Evolutionary conservation across 1,140 invertebrate genomes (phyloP), one percentile per base, ranked within the genome.

Genomic region (Elysia chlorotica): DNA sequence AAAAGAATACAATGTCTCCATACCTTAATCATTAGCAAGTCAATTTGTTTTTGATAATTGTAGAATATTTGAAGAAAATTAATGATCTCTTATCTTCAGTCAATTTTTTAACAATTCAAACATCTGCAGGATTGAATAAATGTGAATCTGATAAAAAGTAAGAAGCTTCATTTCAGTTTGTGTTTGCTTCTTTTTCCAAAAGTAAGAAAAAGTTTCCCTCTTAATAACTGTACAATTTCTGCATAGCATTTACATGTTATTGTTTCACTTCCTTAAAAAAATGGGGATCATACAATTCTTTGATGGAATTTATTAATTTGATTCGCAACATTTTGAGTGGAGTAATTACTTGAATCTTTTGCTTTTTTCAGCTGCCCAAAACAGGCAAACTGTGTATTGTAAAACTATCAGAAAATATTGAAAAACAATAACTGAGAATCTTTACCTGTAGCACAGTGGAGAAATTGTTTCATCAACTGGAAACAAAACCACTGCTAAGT

Each of bases 401-500:
- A 5, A 57, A 57, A 57, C 54, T 57, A 57, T 25, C n/a, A 57
- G 54, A 23, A 23, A 6, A 57, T 25, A 57, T 25, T 63, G 21
- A 30, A 25, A 36, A 35, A 5, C 2, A 65, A 35, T 65, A 35
- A 35, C n/a, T 3, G 61, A 41, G 30, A 6, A 41, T 56, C 36
- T 59, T 19, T 65, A 73, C 71, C 71, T 73, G n/a, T 71, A 71
- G 35, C 69, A 71, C 6, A 71, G 36, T 3, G 69, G 74, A 30
- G 65, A 53, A 1, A 36, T 28, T 30, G 1, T 59, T n/a, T 69
- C 61, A 54, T 79, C 74, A 17, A 74, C 73, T 53, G 75, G 75
- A 25, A 82, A 38, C 61, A 83, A 28, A 21, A 76, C 65, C n/a
- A 72, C 38, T n/a, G 57, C 59, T 48, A 53, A 48, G 35, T 72